phyloP scores from a whole-genome alignment of 2,888 invertebrate species.

The Nymphalis urticae region DNA sequence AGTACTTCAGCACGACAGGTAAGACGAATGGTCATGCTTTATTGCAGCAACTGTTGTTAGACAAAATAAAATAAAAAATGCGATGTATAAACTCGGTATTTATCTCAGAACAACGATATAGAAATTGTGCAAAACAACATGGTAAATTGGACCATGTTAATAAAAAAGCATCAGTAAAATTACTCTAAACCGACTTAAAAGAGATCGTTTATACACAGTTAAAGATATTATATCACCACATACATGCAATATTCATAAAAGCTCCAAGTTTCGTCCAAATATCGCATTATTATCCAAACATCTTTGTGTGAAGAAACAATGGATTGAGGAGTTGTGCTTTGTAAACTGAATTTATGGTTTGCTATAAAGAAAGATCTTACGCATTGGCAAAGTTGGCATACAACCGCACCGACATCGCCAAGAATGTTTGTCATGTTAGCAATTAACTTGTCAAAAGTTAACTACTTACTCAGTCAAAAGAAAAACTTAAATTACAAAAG shows the following conservation, averaged over 20 bases:
- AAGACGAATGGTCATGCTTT: constrained; percentile 24
- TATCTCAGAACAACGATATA: not conserved
- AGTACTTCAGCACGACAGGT: constrained; percentile 20
- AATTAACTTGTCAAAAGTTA: constrained; percentile 45
- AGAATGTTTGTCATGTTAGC: constrained; percentile 44
- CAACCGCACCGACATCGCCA: constrained; percentile 36
- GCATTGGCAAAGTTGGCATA: constrained; percentile 43
- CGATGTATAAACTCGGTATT: not conserved
- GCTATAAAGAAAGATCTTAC: constrained; percentile 39
- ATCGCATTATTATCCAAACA: constrained; percentile 28
- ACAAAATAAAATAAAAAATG: not conserved
- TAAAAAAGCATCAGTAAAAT: not conserved
- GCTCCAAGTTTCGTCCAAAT: constrained; percentile 29
- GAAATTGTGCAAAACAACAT: no score
- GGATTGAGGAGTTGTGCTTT: constrained; percentile 33
- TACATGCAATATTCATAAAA: constrained; percentile 27
- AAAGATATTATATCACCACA: constrained; percentile 4
- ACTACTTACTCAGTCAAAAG: constrained; percentile 32
- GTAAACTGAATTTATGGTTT: constrained; percentile 36
- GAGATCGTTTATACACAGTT: not conserved
- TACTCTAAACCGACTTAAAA: not conserved
- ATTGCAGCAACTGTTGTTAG: constrained; percentile 16
- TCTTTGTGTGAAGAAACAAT: constrained; percentile 40
- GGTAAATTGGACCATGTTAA: not conserved
- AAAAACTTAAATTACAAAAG: constrained; percentile 1